Base-by-base conservation (phyloP, 2,113 vertebrate genomes). In the Passer montanus region DNA sequence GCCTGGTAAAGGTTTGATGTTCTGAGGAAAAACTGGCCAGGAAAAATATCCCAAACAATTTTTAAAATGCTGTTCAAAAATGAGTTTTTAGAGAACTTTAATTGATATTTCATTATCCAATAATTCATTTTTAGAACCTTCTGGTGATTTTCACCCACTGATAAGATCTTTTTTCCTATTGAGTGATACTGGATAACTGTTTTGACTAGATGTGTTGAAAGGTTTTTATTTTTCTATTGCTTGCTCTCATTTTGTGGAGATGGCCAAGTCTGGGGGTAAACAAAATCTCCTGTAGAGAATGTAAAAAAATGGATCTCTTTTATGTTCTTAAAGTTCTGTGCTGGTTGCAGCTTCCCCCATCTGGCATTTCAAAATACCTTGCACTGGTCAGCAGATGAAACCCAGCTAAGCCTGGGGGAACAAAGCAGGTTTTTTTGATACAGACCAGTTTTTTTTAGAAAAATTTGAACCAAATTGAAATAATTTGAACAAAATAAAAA, bases 31-130 rank as follows among this genome's bases (percentile, higher is more conserved):
- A 80, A 46, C 15, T 49, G 31, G 3, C 52, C 3, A 22, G 24
- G n/a, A 53, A 75, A 49, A 62, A 56, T 44, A 55, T 0, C 7
- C 15, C 8, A 23, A 87, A 20, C 11, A 69, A 16, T 28, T 1
- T 0, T 1, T 44, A 60, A 33, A 52, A 4, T 3, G 19, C 18
- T 24, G 3, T 44, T 70, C 5, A 41, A 66, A 84, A 41, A 0
- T 0, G 0, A 33, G 14, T 52, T 47, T 56, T 86, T 82, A 27
- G 53, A 68, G 24, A 62, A 19, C 4, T 56, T 30, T 6, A 58
- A 70, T 39, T 1, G 11, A 11, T 24, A 39, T 68, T 53, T 52
- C 15, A 11, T 28, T 47, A 18, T 63, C 28, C 13, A 56, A 3
- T 28, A 60, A 27, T 67, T 72, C 0, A 15, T 59, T 72, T 72